These are phyloP conservation scores for Cistogaster globosa DNA, from an alignment of 2,888 invertebrate genomes.

Conservation along the genomic window DNA sequence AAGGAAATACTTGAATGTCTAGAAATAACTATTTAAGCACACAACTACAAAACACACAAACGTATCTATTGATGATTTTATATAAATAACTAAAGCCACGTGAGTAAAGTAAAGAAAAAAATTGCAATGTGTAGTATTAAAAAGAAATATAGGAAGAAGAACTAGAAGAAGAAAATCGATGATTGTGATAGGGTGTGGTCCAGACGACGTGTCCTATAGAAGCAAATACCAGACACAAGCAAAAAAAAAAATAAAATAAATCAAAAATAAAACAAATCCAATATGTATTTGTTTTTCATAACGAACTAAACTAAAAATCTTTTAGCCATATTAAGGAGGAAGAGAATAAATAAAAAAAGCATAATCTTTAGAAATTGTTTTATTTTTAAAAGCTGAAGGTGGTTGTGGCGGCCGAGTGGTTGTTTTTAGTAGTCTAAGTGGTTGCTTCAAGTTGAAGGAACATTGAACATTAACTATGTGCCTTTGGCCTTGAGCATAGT, in stretches of 20 bases:
- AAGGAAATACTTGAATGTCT: conserved; percentile 49
- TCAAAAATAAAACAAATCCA: conserved; percentile 6
- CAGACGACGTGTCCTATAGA: conserved; percentile 63
- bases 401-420: conserved; percentile 38
- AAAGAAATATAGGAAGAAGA: conserved; percentile 38
- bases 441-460: conserved; percentile 39
- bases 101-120: conserved; percentile 43
- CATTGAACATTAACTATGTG: conserved; percentile 25
- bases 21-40: conserved; percentile 41
- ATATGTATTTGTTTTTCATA: conserved; percentile 21
- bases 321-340: conserved; percentile 12
- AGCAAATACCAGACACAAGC: conserved; percentile 46
- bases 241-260: not conserved
- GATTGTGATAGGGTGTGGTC: conserved; percentile 75
- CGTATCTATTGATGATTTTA: conserved; percentile 11
- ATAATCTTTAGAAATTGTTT: conserved; percentile 24
- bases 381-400: conserved; percentile 1
- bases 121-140: conserved; percentile 23
- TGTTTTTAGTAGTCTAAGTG: conserved; percentile 28
- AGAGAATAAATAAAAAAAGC: conserved; percentile 18
- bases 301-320: conserved; percentile 43
- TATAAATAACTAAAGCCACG: conserved; percentile 46
- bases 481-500: conserved; percentile 65
- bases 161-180: conserved; percentile 71
- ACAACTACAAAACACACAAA: not conserved